phyloP scores from a whole-genome alignment of 2,113 vertebrate genomes.

The Hydrochoerus hydrochaeris region DNA sequence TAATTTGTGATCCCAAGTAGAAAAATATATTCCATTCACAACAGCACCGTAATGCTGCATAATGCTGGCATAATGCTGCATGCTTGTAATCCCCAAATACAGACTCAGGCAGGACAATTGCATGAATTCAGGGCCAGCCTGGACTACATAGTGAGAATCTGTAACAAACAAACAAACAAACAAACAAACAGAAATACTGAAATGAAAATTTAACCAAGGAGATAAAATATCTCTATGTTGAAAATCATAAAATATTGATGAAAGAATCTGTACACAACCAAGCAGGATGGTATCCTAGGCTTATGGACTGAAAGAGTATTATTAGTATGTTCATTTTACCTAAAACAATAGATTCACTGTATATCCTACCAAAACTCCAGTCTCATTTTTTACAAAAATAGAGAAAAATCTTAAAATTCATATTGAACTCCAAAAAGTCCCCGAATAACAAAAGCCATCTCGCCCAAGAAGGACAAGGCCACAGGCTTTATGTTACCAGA shows the following conservation, averaged over 20 bases:
- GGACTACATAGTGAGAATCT: neutral
- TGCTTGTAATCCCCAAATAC: neutral
- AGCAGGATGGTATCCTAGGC: neutral
- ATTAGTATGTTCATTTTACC: neutral
- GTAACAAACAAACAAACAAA: neutral
- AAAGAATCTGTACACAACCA: neutral
- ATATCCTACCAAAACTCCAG: neutral
- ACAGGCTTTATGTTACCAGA: neutral
- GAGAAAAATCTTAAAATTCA: neutral
- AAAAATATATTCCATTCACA: neutral
- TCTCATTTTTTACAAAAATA: neutral
- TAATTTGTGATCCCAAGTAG: neutral
- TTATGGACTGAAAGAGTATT: neutral
- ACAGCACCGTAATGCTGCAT: neutral
- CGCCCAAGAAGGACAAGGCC: neutral
- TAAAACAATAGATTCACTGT: neutral
- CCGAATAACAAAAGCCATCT: neutral
- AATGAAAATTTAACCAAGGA: neutral
- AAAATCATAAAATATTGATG: neutral
- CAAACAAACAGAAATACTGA: neutral
- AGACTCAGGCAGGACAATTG: too few relatives aligned
- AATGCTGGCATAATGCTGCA: neutral
- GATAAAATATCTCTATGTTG: neutral
- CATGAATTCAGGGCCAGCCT: neutral
- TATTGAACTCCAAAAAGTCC: neutral